A percentile compares a stretch with the other conserved stretches of the same genome.
These are phyloP conservation scores for Drosophila neonasuta DNA, from an alignment of 2,888 invertebrate genomes.

Conservation along the genomic window DNA sequence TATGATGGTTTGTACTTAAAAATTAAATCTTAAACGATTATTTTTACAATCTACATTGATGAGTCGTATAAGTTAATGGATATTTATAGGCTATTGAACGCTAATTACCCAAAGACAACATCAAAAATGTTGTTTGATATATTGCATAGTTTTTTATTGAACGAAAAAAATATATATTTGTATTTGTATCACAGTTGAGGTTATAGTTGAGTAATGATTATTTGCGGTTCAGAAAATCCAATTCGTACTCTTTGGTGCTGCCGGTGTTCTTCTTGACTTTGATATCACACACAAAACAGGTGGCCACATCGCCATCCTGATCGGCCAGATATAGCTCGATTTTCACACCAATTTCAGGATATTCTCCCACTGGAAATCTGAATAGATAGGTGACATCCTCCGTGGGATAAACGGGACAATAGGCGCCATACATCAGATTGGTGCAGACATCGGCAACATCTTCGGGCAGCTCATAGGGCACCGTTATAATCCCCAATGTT, in stretches of 20 bases:
- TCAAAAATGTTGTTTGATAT: background rate
- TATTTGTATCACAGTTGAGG: slow-evolving; percentile 60
- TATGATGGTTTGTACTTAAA: slow-evolving; percentile 47
- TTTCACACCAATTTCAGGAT: slow-evolving; percentile 79
- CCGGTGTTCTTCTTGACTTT: slow-evolving; percentile 74
- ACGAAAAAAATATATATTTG: slow-evolving; percentile 4
- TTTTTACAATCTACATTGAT: slow-evolving; percentile 25
- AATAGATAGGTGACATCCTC: slow-evolving; percentile 80
- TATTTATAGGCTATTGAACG: slow-evolving; percentile 4
- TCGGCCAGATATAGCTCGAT: slow-evolving; percentile 79
- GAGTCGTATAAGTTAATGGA: slow-evolving; percentile 14
- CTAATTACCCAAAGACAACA: background rate
- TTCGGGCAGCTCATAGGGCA: slow-evolving; percentile 79
- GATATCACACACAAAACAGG: slow-evolving; percentile 78
- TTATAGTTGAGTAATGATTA: slow-evolving; percentile 1
- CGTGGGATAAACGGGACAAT: slow-evolving; percentile 79
- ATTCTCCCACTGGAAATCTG: slow-evolving; percentile 76
- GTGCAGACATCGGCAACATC: slow-evolving; percentile 78
- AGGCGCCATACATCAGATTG: slow-evolving; percentile 74
- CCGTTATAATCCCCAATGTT: slow-evolving; percentile 77
- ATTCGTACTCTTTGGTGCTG: slow-evolving; percentile 39
- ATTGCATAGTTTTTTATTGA: background rate
- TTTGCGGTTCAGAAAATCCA: slow-evolving; percentile 49
- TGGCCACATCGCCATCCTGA: slow-evolving; percentile 65
- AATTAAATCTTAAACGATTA: slow-evolving; percentile 42